Evolutionary conservation across 2,888 invertebrate species (phyloP).

Genomic region (Homarus gammarus): DNA sequence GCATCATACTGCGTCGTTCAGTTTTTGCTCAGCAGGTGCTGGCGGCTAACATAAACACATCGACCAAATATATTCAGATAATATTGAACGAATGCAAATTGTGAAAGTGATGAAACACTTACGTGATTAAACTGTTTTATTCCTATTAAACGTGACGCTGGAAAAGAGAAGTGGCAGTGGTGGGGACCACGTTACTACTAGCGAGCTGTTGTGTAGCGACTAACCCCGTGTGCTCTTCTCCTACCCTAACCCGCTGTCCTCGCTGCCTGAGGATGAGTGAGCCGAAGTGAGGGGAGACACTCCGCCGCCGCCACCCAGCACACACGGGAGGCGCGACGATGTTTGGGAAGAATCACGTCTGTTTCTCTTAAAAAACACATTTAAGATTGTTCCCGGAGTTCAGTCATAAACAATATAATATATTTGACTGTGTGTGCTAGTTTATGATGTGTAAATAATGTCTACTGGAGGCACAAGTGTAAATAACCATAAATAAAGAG

Average conservation of each 20-base stretch:
- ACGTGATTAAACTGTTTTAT: neutral
- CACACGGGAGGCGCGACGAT: slow-evolving; percentile 11
- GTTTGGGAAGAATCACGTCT: neutral
- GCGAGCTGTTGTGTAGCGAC: neutral
- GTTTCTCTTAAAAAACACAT: too few species aligned
- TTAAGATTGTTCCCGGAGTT: too few species aligned
- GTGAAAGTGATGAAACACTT: slow-evolving; percentile 8
- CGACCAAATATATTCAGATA: too few species aligned
- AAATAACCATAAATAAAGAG: neutral
- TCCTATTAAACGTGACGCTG: neutral
- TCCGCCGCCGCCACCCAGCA: slow-evolving; percentile 42
- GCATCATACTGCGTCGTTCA: too few species aligned
- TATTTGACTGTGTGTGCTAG: neutral
- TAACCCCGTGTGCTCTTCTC: neutral
- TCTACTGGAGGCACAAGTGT: too few species aligned
- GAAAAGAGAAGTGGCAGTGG: neutral
- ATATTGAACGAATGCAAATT: too few species aligned
- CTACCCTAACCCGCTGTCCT: slow-evolving; percentile 17
- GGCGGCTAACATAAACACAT: too few species aligned
- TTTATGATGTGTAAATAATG: too few species aligned
- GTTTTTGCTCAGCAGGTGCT: too few species aligned
- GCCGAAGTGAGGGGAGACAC: slow-evolving; percentile 56
- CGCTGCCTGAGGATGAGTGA: slow-evolving; percentile 49
- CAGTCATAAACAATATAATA: too few species aligned
- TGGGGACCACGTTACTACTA: neutral